These are phyloP conservation scores for Linepithema humile DNA, from an alignment of 1,140 invertebrate species.

Conservation along the genomic window DNA sequence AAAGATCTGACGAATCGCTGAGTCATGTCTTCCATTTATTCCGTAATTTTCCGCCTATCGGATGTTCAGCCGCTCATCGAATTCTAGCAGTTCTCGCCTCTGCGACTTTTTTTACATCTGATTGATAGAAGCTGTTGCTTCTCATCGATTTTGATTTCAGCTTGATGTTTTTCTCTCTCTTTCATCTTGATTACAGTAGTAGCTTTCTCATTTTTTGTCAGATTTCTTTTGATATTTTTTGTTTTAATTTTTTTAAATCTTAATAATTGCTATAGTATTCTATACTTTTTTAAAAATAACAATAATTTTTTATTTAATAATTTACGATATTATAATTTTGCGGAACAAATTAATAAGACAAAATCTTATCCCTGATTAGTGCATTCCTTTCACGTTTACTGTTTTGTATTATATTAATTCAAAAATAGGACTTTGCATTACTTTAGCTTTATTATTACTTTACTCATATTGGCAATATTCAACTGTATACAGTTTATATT, in stretches of 20 bases:
- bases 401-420: neutral
- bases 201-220: neutral
- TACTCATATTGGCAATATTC: conserved; percentile 25
- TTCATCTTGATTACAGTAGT: too few relatives aligned
- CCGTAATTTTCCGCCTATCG: conserved; percentile 67
- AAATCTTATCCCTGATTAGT: neutral
- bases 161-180: neutral
- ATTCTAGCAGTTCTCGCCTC: conserved; percentile 1
- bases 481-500: neutral
- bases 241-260: neutral
- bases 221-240: neutral
- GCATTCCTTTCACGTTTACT: neutral
- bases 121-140: conserved; percentile 29
- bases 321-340: too few relatives aligned
- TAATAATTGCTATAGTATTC: neutral
- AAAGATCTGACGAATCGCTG: conserved; percentile 59
- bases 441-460: neutral
- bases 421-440: neutral
- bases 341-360: neutral
- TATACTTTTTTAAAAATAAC: neutral
- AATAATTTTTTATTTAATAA: neutral
- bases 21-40: conserved; percentile 61
- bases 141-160: neutral
- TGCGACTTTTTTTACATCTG: neutral
- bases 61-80: conserved; percentile 45